These are phyloP conservation scores for Pseudanteris insignis DNA, from an alignment of 2,888 invertebrate genomes.

Conservation along the genomic window DNA sequence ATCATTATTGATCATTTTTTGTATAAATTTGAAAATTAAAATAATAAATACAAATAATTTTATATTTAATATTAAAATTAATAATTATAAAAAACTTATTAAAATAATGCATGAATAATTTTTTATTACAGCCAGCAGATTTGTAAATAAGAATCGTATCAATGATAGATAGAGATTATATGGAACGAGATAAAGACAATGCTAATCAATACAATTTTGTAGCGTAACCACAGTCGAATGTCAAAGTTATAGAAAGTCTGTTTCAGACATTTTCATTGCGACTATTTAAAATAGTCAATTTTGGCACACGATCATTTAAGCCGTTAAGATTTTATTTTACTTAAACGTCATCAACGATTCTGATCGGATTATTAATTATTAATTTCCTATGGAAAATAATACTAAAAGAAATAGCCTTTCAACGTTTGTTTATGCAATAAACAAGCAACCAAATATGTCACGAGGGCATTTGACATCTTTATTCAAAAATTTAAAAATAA, in stretches of 20 bases:
- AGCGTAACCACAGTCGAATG: slow-evolving; percentile 75
- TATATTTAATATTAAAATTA: too few species aligned
- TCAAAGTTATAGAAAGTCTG: slow-evolving; percentile 56
- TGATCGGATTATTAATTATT: slow-evolving; percentile 27
- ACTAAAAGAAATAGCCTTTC: too few species aligned
- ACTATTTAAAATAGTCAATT: slow-evolving; percentile 32
- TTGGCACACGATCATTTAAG: slow-evolving; percentile 29
- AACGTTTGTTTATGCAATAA: slow-evolving; percentile 27
- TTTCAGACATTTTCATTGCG: slow-evolving; percentile 38
- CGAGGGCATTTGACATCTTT: too few species aligned
- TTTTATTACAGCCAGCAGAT: slow-evolving; percentile 84
- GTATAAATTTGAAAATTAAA: too few species aligned
- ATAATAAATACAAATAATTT: too few species aligned
- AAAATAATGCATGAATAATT: too few species aligned
- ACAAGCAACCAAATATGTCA: slow-evolving; percentile 4
- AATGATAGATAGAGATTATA: slow-evolving; percentile 98
- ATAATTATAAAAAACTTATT: too few species aligned
- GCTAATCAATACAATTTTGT: slow-evolving; percentile 99
- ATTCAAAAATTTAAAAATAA: too few species aligned
- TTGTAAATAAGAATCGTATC: slow-evolving; percentile 99
- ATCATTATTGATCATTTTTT: too few species aligned
- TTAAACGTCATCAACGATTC: slow-evolving; percentile 25
- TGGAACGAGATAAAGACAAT: slow-evolving; percentile 98
- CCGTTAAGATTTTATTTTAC: slow-evolving; percentile 33
- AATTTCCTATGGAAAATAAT: slow-evolving; percentile 44